Percentiles rank a stretch among this genome's conserved stretches.
Conservation (phyloP, 2,113 vertebrate genomes). For the Chascanopsetta lugubris region DNA sequence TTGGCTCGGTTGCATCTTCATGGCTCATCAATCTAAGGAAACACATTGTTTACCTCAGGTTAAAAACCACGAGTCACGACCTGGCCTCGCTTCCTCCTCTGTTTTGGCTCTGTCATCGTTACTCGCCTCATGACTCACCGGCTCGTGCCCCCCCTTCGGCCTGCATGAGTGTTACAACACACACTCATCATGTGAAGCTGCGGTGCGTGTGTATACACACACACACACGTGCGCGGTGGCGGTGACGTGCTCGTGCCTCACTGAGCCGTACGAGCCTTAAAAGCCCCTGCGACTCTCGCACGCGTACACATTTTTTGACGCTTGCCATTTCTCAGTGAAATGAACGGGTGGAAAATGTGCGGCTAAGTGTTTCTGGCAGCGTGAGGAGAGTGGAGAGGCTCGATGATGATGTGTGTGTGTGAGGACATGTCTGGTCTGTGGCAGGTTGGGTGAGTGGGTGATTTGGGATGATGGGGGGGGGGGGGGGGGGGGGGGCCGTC, state of each 20-base stretch:
- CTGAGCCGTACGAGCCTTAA: neutral
- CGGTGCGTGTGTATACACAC: neutral
- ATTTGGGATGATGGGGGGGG: slow-evolving; percentile 3
- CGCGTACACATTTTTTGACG: neutral
- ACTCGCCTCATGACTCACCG: slow-evolving; percentile 3
- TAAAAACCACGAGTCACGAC: neutral
- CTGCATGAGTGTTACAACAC: slow-evolving; percentile 27
- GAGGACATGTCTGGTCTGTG: slow-evolving; percentile 8
- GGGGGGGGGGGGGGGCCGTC: too few species aligned
- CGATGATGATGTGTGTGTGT: neutral
- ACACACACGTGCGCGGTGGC: too few species aligned
- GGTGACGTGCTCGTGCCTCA: neutral
- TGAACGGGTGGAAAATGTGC: neutral
- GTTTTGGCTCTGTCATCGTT: slow-evolving; percentile 13
- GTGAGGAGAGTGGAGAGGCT: neutral
- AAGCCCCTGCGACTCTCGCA: too few species aligned
- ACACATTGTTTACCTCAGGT: neutral
- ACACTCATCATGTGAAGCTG: slow-evolving; percentile 22
- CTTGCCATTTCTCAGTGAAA: neutral
- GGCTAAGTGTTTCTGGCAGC: neutral
- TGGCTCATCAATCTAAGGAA: neutral
- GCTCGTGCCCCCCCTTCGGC: slow-evolving; percentile 14
- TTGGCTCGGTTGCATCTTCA: too few species aligned
- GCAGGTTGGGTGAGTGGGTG: slow-evolving; percentile 12
- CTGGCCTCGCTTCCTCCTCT: neutral